Evolutionary conservation across 2,888 invertebrate genomes (phyloP), one percentile per base, ranked within the genome.

Genomic region (Silvanus unidentatus): DNA sequence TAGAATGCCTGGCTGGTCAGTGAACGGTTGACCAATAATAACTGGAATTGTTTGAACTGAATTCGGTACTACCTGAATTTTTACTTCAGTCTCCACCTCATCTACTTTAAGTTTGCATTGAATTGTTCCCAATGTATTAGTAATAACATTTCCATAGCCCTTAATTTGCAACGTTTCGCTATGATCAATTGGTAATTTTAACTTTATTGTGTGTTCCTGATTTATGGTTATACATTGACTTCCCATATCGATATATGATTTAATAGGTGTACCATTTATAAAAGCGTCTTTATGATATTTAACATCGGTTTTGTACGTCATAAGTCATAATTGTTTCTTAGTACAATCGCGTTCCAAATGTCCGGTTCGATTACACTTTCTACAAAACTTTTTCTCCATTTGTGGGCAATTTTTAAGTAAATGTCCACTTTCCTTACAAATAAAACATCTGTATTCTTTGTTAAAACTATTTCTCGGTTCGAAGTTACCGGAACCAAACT

Each of bases 271-370:
- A 11, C 10, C 22, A 12, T 39, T 39, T 3, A 16, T 4, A 3
- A 8, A 39, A 5, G 27, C 27, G 27, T 39, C 39, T 13, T 39
- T 39, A 39, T 28, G 27, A 28, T 39, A 39, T 39, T 39, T 39
- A 10, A 39, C 28, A 39, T 39, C 16, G 13, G 38, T 13, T 4
- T 37, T 16, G n/a, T n/a, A n/a, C n/a, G n/a, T n/a, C n/a, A n/a
- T n/a, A n/a, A 14, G 15, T 12, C 16, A 37, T 16, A 37, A n/a
- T 8, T 22, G 22, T 22, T 22, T 22, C 3, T n/a, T n/a, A n/a
- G n/a, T n/a, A n/a, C 22, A 22, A 22, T 22, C 22, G 3, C 8
- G 3, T 22, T 22, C 22, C 22, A 3, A 22, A 22, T 22, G 22
- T 22, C 22, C 22, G 8, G 22, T 22, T 8, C 8, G 3, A 22